phyloP scores from a whole-genome alignment of 2,797 vertebrate species.

The Microcaecilia unicolor region DNA sequence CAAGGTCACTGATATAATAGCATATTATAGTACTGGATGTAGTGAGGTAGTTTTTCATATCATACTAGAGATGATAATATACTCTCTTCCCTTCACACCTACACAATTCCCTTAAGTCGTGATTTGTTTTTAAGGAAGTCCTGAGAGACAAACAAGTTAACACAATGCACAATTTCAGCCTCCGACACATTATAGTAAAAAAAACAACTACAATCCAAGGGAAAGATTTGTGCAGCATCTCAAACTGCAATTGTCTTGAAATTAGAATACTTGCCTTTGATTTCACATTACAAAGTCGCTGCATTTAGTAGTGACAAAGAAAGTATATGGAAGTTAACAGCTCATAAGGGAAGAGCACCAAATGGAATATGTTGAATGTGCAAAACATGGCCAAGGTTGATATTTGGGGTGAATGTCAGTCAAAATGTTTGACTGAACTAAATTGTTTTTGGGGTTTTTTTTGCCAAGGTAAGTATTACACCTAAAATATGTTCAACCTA shows the following conservation, averaged over 20 bases:
- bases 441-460: too few species aligned
- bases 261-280: neutral
- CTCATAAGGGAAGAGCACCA: too few species aligned
- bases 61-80: conserved; percentile 4
- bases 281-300: too few species aligned
- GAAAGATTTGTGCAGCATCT: fast-evolving
- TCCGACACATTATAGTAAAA: conserved; percentile 21
- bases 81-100: conserved; percentile 4
- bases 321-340: too few species aligned
- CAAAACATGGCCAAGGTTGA: too few species aligned
- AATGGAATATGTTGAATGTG: too few species aligned
- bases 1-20: neutral
- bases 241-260: neutral
- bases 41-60: neutral
- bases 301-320: too few species aligned
- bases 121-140: conserved; percentile 31
- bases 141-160: conserved; percentile 29
- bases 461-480: too few species aligned
- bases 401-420: too few species aligned
- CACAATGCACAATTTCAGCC: conserved; percentile 24
- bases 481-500: too few species aligned
- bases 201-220: conserved; percentile 7
- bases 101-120: conserved; percentile 10
- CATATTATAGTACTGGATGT: too few species aligned
- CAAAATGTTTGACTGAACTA: too few species aligned